A percentile compares a stretch with the other conserved stretches of the same genome.
These are phyloP conservation scores for Sinella curviseta DNA, from an alignment of 1,140 invertebrate species.

Conservation along the genomic window DNA sequence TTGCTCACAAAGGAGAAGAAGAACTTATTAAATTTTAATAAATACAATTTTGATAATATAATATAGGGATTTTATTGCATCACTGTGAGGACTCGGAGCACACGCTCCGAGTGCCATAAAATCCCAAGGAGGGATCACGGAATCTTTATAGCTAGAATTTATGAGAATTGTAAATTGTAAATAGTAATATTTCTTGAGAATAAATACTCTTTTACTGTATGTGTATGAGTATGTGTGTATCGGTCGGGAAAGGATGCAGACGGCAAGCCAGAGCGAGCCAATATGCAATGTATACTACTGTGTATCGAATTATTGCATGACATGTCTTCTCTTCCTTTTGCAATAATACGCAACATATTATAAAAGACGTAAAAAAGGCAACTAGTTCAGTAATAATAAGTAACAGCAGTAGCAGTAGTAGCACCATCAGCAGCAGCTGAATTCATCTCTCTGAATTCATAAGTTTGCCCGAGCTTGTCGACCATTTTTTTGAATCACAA, in stretches of 20 bases:
- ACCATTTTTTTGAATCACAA: neutral
- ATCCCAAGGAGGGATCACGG: constrained; percentile 23
- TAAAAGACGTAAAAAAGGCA: neutral
- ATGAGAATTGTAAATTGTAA: constrained; percentile 25
- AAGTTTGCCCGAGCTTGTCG: neutral
- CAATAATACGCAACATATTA: neutral
- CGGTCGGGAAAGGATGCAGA: neutral
- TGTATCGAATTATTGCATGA: constrained; percentile 20
- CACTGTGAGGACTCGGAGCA: constrained; percentile 7
- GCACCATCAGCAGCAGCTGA: neutral
- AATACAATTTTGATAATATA: constrained; percentile 22
- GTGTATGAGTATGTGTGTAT: neutral
- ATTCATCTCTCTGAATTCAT: neutral
- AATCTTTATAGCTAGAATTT: constrained; percentile 25
- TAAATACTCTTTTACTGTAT: constrained; percentile 16
- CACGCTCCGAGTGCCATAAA: constrained; percentile 17
- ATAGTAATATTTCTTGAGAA: constrained; percentile 11
- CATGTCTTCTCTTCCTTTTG: neutral
- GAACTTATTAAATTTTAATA: constrained; percentile 24
- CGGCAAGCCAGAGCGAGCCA: neutral
- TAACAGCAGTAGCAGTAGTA: no score
- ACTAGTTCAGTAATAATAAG: neutral
- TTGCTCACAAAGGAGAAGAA: constrained; percentile 11
- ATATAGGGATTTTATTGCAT: constrained; percentile 23
- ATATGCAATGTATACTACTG: neutral